Evolutionary conservation across 2,888 invertebrate species (phyloP).

Genomic region (Acanthoscelides obtectus): DNA sequence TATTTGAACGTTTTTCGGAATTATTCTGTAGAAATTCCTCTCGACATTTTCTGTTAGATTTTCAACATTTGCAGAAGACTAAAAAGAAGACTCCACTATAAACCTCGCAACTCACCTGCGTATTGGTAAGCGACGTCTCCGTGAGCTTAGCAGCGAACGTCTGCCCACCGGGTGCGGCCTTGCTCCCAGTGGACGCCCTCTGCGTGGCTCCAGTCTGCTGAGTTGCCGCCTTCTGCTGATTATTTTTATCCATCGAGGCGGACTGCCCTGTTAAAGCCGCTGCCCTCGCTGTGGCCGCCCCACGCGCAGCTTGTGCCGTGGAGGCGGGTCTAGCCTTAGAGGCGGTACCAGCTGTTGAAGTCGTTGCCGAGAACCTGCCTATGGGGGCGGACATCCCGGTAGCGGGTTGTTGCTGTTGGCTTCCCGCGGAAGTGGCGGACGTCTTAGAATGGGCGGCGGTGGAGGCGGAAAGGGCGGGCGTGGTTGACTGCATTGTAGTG

Average conservation of each 20-base stretch:
- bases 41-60: too few relatives aligned
- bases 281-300: constrained; percentile 37
- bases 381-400: constrained; percentile 23
- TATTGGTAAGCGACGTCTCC: constrained; percentile 38
- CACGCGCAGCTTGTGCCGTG: constrained; percentile 51
- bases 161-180: constrained; percentile 52
- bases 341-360: constrained; percentile 37
- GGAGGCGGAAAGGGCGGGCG: constrained; percentile 14
- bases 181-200: constrained; percentile 29
- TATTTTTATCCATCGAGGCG: not conserved
- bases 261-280: not conserved
- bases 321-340: constrained; percentile 49
- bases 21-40: too few relatives aligned
- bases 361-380: constrained; percentile 35
- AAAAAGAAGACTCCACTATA: too few relatives aligned
- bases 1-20: too few relatives aligned
- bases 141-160: constrained; percentile 73
- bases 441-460: constrained; percentile 31
- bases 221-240: not conserved
- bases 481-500: constrained; percentile 4
- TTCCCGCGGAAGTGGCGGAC: constrained; percentile 31
- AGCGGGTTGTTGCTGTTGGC: constrained; percentile 29
- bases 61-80: too few relatives aligned
- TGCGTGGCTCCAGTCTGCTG: constrained; percentile 53
- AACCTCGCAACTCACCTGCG: not conserved